phyloP scores from a whole-genome alignment of 2,113 vertebrate species.

The Zosterops borbonicus region DNA sequence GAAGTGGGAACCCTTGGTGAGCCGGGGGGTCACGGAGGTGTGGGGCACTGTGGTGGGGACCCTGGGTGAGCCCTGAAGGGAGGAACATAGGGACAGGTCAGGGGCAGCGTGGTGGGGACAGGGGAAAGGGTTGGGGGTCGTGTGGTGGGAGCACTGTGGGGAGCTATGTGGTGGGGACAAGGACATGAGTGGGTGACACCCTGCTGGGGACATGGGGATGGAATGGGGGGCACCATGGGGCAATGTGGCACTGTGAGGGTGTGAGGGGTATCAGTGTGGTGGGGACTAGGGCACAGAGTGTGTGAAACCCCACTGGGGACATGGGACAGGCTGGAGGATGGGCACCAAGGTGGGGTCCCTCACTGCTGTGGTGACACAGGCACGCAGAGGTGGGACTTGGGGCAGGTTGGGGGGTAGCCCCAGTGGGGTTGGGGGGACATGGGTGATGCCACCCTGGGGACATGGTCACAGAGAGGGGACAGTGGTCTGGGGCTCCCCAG shows the following conservation, averaged over 20 bases:
- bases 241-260: neutral
- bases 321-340: neutral
- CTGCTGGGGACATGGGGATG: neutral
- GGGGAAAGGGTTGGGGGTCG: neutral
- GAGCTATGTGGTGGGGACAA: neutral
- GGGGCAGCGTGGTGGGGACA: fast-evolving
- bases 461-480: neutral
- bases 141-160: neutral
- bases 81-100: neutral
- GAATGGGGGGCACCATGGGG: neutral
- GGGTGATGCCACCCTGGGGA: neutral
- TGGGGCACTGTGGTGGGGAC: neutral
- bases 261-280: neutral
- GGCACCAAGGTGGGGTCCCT: too few relatives aligned
- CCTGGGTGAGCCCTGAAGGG: neutral
- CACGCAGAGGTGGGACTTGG: neutral
- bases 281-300: fast-evolving
- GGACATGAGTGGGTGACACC: neutral
- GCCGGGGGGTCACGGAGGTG: neutral
- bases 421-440: fast-evolving
- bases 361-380: neutral
- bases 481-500: neutral
- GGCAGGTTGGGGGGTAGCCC: neutral
- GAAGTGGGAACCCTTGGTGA: conserved; percentile 93
- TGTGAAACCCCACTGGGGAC: neutral